A percentile compares a stretch with the other conserved stretches of the same genome.
These are phyloP conservation scores for Conus canariensis DNA, from an alignment of 2,888 invertebrate genomes.

Conservation along the genomic window DNA sequence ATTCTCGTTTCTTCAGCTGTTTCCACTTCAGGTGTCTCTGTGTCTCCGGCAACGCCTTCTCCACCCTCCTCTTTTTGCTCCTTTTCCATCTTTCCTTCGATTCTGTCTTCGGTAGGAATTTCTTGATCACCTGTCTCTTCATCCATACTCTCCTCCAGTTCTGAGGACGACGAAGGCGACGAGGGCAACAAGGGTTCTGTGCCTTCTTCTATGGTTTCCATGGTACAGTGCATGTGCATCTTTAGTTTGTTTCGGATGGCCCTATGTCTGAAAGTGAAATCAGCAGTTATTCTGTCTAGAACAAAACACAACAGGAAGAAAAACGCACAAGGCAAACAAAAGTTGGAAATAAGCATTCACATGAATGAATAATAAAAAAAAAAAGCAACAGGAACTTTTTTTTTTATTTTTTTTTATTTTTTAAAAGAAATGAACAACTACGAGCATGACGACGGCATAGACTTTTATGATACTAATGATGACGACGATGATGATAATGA, in stretches of 20 bases:
- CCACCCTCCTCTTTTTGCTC: not conserved
- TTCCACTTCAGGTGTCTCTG: not conserved
- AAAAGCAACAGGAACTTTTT: not conserved
- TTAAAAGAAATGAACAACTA: no score
- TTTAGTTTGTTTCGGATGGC: not conserved
- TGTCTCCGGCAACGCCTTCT: not conserved
- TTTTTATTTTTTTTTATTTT: not conserved
- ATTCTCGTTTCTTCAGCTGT: not conserved
- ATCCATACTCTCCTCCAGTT: not conserved
- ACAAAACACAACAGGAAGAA: not conserved
- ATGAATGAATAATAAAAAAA: not conserved
- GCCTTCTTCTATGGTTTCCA: not conserved
- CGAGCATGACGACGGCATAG: no score
- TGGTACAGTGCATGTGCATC: not conserved
- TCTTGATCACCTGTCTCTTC: not conserved
- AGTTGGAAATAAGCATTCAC: not conserved
- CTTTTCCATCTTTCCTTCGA: not conserved
- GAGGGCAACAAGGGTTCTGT: not conserved
- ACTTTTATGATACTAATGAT: no score
- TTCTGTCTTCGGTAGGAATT: no score
- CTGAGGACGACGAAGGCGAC: not conserved
- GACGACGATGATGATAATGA: no score
- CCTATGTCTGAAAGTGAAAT: not conserved
- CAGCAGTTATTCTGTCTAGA: not conserved
- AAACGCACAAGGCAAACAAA: not conserved